Percentiles rank a stretch among this genome's conserved stretches.
Evolutionary conservation across 2,888 invertebrate genomes (phyloP).

Genomic region (Drosophila ustulata): DNA sequence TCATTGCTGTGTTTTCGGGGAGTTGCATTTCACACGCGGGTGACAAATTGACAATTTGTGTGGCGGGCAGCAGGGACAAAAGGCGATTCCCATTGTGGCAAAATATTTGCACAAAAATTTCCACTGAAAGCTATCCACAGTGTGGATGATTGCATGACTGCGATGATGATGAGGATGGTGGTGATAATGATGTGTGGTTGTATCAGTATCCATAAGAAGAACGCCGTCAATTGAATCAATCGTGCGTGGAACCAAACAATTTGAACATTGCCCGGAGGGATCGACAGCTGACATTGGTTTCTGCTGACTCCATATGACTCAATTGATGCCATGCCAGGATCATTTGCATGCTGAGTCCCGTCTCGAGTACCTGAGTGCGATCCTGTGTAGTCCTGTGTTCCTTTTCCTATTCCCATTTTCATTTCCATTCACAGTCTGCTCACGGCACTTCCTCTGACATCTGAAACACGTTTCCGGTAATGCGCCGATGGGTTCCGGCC

Average conservation of each 20-base stretch:
- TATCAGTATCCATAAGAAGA: slow-evolving; percentile 4
- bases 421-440: slow-evolving; percentile 34
- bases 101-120: slow-evolving; percentile 55
- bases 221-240: slow-evolving; percentile 47
- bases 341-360: slow-evolving; percentile 60
- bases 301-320: slow-evolving; percentile 54
- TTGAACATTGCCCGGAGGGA: background rate
- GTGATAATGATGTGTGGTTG: slow-evolving; percentile 17
- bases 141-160: slow-evolving; percentile 23
- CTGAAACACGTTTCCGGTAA: slow-evolving; percentile 67
- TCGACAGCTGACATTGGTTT: slow-evolving; percentile 52
- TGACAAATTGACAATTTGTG: slow-evolving; percentile 69
- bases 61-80: slow-evolving; percentile 22
- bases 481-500: slow-evolving; percentile 43
- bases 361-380: slow-evolving; percentile 49
- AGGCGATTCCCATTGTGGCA: slow-evolving; percentile 33
- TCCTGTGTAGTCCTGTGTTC: slow-evolving; percentile 6
- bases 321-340: slow-evolving; percentile 41
- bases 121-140: slow-evolving; percentile 27
- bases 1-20: slow-evolving; percentile 8
- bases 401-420: background rate
- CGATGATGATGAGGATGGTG: slow-evolving; percentile 15
- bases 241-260: slow-evolving; percentile 45
- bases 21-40: slow-evolving; percentile 54
- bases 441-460: slow-evolving; percentile 50